Evolutionary conservation across 2,797 vertebrate species (phyloP).

Genomic region (Rhinichthys osculus): DNA sequence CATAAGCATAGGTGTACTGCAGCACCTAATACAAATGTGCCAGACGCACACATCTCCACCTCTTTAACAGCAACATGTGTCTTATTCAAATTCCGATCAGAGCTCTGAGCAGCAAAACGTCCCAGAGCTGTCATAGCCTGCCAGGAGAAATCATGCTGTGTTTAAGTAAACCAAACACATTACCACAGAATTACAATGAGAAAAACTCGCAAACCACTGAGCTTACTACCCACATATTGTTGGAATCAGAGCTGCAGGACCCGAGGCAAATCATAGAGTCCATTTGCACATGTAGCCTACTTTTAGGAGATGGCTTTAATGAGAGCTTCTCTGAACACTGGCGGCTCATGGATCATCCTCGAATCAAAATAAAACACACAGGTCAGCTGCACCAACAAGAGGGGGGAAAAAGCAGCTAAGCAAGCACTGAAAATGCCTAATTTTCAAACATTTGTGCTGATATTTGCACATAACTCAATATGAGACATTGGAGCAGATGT

Average conservation of each 20-base stretch:
- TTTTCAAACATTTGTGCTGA: conserved; percentile 21
- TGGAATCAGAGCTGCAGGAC: conserved; percentile 22
- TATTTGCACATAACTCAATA: conserved; percentile 17
- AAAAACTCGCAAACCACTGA: conserved; percentile 13
- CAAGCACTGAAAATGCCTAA: conserved; percentile 6
- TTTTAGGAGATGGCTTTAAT: conserved; percentile 24
- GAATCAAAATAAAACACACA: conserved; percentile 14
- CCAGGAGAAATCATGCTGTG: conserved; percentile 14
- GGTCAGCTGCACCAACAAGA: not conserved
- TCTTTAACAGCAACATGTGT: conserved; percentile 26
- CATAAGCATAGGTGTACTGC: not conserved
- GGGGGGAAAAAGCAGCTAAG: not conserved
- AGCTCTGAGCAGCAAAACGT: conserved; percentile 14
- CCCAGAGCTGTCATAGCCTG: conserved; percentile 27
- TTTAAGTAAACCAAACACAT: conserved; percentile 25
- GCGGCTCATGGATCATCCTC: not conserved
- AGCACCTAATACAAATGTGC: not conserved
- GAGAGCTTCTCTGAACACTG: conserved; percentile 1
- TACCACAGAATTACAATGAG: conserved; percentile 4
- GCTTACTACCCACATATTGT: conserved; percentile 17
- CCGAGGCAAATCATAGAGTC: not conserved
- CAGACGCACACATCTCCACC: not conserved
- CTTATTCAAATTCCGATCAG: conserved; percentile 33
- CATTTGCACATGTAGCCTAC: conserved; percentile 36
- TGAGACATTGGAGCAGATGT: conserved; percentile 4